These are phyloP conservation scores for Caenorhabditis sp. DNA, from an alignment of 2,888 invertebrate genomes.

Conservation along the genomic window DNA sequence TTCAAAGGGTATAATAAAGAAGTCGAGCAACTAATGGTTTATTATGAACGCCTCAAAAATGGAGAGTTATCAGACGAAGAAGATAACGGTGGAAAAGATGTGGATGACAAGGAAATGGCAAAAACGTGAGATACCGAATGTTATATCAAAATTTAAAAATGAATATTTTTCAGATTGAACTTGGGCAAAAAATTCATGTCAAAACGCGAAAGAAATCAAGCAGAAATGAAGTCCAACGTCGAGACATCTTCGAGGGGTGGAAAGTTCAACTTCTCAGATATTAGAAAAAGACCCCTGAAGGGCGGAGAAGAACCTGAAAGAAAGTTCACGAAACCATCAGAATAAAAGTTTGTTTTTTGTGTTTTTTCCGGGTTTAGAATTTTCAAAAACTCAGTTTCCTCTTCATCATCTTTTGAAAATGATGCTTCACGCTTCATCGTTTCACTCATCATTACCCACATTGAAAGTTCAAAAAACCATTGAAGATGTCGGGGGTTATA, in stretches of 20 bases:
- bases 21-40: slow-evolving; percentile 77
- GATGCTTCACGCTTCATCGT: too few species aligned
- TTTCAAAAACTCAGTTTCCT: neutral
- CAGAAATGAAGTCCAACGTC: slow-evolving; percentile 15
- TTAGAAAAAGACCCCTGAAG: slow-evolving; percentile 11
- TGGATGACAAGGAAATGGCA: slow-evolving; percentile 57
- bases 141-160: neutral
- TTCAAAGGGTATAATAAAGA: slow-evolving; percentile 92
- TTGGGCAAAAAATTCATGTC: slow-evolving; percentile 14
- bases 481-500: too few species aligned
- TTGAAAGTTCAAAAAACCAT: too few species aligned
- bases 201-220: slow-evolving; percentile 26
- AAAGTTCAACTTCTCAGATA: slow-evolving; percentile 15
- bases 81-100: slow-evolving; percentile 51
- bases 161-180: slow-evolving; percentile 12
- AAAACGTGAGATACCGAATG: slow-evolving; percentile 17
- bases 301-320: slow-evolving; percentile 17
- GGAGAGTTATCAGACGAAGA: slow-evolving; percentile 46
- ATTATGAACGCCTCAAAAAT: slow-evolving; percentile 45
- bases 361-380: too few species aligned
- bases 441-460: too few species aligned
- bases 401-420: too few species aligned
- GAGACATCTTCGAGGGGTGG: neutral
- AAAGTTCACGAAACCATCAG: slow-evolving; percentile 22
- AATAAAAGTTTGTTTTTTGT: slow-evolving; percentile 4